Evolutionary conservation across 1,140 invertebrate species (phyloP), one percentile per base, ranked within the genome.

Genomic region (Papilio xuthus): DNA sequence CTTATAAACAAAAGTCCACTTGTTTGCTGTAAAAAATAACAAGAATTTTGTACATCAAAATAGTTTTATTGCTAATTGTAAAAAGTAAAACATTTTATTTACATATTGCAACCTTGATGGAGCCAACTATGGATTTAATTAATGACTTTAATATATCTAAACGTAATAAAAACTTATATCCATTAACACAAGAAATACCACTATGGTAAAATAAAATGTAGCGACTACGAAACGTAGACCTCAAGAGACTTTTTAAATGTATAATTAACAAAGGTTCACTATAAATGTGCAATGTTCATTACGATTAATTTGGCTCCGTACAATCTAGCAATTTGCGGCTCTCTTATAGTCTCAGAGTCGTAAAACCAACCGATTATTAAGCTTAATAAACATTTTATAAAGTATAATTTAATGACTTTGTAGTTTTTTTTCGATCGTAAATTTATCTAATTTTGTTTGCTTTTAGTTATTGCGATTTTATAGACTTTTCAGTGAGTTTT

Each of bases 331-430:
- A 77, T 77, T 81, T 78, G 78, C 77, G 75, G 42, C 56, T 20
- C 37, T 50, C 73, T 78, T 78, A 79, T 72, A 67, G 41, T 63
- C 32, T 26, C 53, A 63, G 73, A 71, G 74, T 83, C 84, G 69
- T 83, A 83, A 83, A 85, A 79, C 67, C 56, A 44, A 78, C 60
- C 28, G 71, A 41, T 77, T 82, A 83, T 84, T 84, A 82, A 80
- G 73, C 77, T 84, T 78, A 82, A 84, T 85, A 84, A 83, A 83
- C 44, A 63, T 78, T 84, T 84, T 85, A 82, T 76, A 63, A 71
- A 77, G 67, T 79, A 79, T 84, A 85, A 82, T 82, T 84, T 81
- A 84, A 82, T 82, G 78, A 76, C 37, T 81, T 77, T 79, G n/a
- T n/a, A 41, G 32, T 74, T 60, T 83, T 78, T 69, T 75, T 26